Percentiles rank a stretch among this genome's conserved stretches.
Evolutionary conservation across 2,888 invertebrate genomes (phyloP).

Genomic region (Phyto melanocephala): DNA sequence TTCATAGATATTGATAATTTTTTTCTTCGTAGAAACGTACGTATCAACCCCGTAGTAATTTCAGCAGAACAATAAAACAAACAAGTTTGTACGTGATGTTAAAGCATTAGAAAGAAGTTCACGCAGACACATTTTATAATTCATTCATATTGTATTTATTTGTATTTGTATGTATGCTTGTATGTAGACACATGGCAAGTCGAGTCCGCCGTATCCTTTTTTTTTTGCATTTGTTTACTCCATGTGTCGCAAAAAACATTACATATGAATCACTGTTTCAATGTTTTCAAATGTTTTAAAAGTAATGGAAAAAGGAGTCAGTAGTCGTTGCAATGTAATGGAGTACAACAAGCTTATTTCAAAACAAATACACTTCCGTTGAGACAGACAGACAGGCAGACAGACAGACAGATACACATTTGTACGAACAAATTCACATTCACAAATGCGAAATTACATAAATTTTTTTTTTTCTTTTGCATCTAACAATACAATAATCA

Average conservation of each 20-base stretch:
- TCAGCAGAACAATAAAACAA: neutral
- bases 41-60: conserved; percentile 14
- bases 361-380: neutral
- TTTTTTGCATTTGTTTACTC: conserved; percentile 7
- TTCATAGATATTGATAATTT: no score
- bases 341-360: neutral
- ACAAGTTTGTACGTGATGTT: conserved; percentile 7
- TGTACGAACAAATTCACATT: no score
- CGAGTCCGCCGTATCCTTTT: neutral
- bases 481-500: conserved; percentile 18
- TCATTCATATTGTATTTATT: neutral
- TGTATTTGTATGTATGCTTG: neutral
- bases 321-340: neutral
- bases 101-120: neutral
- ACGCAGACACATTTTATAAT: neutral
- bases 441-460: neutral
- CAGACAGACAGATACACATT: neutral
- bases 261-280: conserved; percentile 28
- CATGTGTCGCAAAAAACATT: conserved; percentile 1
- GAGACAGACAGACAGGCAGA: neutral
- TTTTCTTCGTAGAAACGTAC: neutral
- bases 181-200: neutral
- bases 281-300: conserved; percentile 11
- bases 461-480: neutral
- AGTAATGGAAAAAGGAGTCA: neutral